Evolutionary conservation across 2,113 vertebrate species (phyloP).

Genomic region (Turnix velox): DNA sequence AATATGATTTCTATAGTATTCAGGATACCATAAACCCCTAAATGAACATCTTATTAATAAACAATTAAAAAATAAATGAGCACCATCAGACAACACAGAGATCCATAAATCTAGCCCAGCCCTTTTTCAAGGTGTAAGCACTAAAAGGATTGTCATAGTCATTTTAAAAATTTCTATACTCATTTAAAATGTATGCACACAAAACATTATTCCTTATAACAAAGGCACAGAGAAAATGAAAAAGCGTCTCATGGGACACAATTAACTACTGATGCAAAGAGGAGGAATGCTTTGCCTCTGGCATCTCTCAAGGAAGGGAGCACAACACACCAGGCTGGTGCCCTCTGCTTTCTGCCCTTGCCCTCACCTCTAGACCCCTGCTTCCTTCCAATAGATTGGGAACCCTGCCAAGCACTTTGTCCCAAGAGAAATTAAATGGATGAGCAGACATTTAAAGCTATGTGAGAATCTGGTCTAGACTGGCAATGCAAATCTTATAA

Average conservation of each 20-base stretch:
- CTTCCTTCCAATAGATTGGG: neutral
- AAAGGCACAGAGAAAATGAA: neutral
- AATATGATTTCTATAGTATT: neutral
- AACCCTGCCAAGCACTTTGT: neutral
- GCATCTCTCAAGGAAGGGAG: neutral
- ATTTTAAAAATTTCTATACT: neutral
- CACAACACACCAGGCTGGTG: neutral
- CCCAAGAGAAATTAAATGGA: neutral
- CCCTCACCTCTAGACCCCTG: accelerated
- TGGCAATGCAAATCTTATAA: neutral
- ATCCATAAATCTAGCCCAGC: neutral
- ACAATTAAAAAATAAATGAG: neutral
- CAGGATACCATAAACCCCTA: neutral
- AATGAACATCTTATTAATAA: neutral
- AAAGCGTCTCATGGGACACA: neutral
- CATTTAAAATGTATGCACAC: neutral
- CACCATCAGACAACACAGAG: neutral
- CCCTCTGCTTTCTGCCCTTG: neutral
- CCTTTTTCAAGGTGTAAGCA: neutral
- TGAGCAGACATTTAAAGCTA: neutral
- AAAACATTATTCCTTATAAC: neutral
- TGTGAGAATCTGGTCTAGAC: neutral
- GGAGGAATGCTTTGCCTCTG: neutral
- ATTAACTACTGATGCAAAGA: neutral
- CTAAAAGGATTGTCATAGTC: neutral